A percentile compares a stretch with the other conserved stretches of the same genome.
Conservation (phyloP, 92 coral and sea anemone genomes). For the Porites divaricata region DNA sequence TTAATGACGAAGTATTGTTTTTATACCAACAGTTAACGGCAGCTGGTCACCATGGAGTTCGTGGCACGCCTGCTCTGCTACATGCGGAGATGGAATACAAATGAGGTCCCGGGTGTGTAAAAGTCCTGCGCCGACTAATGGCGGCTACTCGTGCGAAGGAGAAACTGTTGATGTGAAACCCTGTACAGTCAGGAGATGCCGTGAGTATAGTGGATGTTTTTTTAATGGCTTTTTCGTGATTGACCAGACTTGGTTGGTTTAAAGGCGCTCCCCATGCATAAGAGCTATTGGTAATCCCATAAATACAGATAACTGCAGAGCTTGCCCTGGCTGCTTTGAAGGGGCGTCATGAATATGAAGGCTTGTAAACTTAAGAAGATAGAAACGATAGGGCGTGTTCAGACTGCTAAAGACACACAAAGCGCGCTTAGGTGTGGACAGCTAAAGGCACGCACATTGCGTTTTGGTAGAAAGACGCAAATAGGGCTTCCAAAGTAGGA, state of each 20-base stretch:
- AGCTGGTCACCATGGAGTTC: constrained; percentile 96
- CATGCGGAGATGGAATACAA: constrained; percentile 96
- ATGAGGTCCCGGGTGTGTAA: constrained; percentile 79
- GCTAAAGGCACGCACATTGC: too few relatives aligned
- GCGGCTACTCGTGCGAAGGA: constrained; percentile 89
- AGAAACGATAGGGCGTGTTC: too few relatives aligned
- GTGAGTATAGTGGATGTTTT: constrained; percentile 64
- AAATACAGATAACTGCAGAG: too few relatives aligned
- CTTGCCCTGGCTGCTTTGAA: too few relatives aligned
- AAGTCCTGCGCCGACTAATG: constrained; percentile 74
- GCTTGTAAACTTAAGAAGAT: too few relatives aligned
- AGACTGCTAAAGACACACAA: too few relatives aligned
- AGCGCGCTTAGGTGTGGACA: too few relatives aligned
- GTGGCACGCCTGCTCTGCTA: constrained; percentile 97
- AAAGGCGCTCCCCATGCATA: neutral
- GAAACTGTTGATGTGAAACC: constrained; percentile 83
- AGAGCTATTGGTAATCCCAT: too few relatives aligned
- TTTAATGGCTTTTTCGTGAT: neutral
- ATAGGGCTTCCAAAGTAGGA: too few relatives aligned
- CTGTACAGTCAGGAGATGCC: constrained; percentile 93
- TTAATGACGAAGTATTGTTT: neutral
- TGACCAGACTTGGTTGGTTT: neutral
- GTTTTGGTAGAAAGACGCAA: too few relatives aligned
- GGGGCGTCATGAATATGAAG: too few relatives aligned
- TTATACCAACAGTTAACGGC: constrained; percentile 76